Evolutionary conservation across 30 jellyfish, hydroid and myxozoan species (phyloP).

Genomic region (Morbakka virulenta): DNA sequence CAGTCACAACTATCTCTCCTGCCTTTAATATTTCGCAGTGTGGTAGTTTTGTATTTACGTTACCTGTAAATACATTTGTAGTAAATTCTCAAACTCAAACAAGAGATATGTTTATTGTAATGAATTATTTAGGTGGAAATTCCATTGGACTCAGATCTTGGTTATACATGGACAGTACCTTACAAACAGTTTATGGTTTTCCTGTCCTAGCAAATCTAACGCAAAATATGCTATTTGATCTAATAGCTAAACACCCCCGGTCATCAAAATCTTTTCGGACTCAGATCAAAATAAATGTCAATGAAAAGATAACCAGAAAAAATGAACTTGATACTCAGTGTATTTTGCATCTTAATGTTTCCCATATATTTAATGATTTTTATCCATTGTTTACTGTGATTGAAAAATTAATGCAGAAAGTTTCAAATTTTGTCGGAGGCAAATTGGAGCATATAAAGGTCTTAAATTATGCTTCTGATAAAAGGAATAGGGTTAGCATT

Average conservation of each 20-base stretch:
- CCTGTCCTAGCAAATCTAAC: slow-evolving; percentile 44
- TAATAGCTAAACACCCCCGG: slow-evolving; percentile 68
- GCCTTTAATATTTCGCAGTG: slow-evolving; percentile 44
- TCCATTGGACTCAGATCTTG: slow-evolving; percentile 1
- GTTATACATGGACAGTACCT: slow-evolving; percentile 38
- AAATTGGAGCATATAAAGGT: slow-evolving; percentile 46
- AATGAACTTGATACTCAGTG: slow-evolving; percentile 49
- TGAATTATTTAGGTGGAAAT: slow-evolving; percentile 14
- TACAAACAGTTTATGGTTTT: slow-evolving; percentile 59
- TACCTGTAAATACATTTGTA: slow-evolving; percentile 53
- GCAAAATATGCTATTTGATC: slow-evolving; percentile 9
- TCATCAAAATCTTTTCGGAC: slow-evolving; percentile 41
- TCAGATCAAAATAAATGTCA: slow-evolving; percentile 25
- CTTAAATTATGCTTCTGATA: slow-evolving; percentile 37
- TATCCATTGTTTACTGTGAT: slow-evolving; percentile 48
- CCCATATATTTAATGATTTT: slow-evolving; percentile 48
- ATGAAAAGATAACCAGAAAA: slow-evolving; percentile 10
- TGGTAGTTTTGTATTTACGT: slow-evolving; percentile 52
- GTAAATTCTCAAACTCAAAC: slow-evolving; percentile 50
- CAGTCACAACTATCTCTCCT: slow-evolving; percentile 29
- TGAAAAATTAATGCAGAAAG: slow-evolving; percentile 14
- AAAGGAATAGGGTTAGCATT: background rate
- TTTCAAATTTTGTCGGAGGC: slow-evolving; percentile 46
- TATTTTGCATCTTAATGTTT: slow-evolving; percentile 34
- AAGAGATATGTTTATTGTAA: slow-evolving; percentile 24